Conservation (phyloP, 2,113 vertebrate species). For the Dromaius novaehollandiae region DNA sequence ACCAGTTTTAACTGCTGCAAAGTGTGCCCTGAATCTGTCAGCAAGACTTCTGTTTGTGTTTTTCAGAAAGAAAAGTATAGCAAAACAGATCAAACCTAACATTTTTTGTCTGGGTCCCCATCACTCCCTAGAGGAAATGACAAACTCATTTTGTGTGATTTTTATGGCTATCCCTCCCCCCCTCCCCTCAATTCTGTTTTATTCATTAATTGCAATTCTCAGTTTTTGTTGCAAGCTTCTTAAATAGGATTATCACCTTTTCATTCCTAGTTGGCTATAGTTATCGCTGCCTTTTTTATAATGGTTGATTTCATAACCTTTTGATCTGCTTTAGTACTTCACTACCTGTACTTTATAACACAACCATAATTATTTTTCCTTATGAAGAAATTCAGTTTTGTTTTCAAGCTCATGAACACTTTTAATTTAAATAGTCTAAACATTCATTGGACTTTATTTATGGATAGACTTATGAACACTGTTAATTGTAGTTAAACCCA, state of each 20-base stretch:
- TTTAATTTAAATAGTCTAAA: not conserved
- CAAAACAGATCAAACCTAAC: slow-evolving; percentile 66
- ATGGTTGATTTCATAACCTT: slow-evolving; percentile 41
- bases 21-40: slow-evolving; percentile 78
- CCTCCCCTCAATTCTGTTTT: slow-evolving; percentile 44
- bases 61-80: slow-evolving; percentile 63
- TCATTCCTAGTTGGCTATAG: slow-evolving; percentile 8
- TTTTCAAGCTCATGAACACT: not conserved
- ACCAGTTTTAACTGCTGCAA: slow-evolving; percentile 59
- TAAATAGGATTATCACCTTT: slow-evolving; percentile 63
- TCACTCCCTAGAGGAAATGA: slow-evolving; percentile 55
- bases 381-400: not conserved
- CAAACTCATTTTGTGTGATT: slow-evolving; percentile 51
- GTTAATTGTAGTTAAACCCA: not conserved
- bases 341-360: not conserved
- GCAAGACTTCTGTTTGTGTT: slow-evolving; percentile 66
- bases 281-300: slow-evolving; percentile 10
- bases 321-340: slow-evolving; percentile 37
- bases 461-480: not conserved
- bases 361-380: slow-evolving; percentile 10
- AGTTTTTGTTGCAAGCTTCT: slow-evolving; percentile 13
- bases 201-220: slow-evolving; percentile 28
- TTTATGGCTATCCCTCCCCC: slow-evolving; percentile 39
- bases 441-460: not conserved
- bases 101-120: slow-evolving; percentile 61